Evolutionary conservation across 2,797 vertebrate species (phyloP).

Genomic region (Rhinophrynus dorsalis): DNA sequence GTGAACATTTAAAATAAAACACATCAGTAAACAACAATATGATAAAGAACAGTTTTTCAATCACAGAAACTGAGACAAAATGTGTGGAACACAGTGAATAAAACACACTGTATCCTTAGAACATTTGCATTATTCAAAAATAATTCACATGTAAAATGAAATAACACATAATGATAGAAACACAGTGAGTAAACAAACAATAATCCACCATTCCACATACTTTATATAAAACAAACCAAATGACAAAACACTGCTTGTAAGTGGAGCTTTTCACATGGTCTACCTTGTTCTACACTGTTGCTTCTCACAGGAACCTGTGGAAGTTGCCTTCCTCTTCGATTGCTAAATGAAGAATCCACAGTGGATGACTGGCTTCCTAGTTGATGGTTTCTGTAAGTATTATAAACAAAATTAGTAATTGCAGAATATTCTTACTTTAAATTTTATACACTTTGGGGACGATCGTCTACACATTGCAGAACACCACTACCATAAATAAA

Average conservation of each 20-base stretch:
- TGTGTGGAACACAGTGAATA: neutral
- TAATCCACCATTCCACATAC: conserved; percentile 40
- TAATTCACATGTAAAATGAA: conserved; percentile 11
- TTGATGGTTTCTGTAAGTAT: conserved; percentile 74
- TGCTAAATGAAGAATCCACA: conserved; percentile 76
- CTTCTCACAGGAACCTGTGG: conserved; percentile 92
- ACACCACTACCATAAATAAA: neutral
- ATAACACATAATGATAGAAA: conserved; percentile 10
- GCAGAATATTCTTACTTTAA: neutral
- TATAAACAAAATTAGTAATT: conserved; percentile 4
- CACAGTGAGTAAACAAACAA: conserved; percentile 20
- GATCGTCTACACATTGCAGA: neutral
- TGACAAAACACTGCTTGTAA: conserved; percentile 28
- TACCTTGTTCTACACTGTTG: conserved; percentile 95
- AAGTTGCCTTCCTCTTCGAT: conserved; percentile 87
- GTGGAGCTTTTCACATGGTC: conserved; percentile 51
- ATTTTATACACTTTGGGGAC: neutral
- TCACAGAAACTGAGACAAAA: no score
- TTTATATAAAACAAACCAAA: conserved; percentile 25
- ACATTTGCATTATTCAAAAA: neutral
- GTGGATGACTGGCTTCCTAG: conserved; percentile 81
- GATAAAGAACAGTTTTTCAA: neutral
- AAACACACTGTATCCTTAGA: neutral
- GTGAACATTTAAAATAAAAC: neutral
- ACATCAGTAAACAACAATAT: neutral